Evolutionary conservation across 2,113 vertebrate genomes (phyloP).

Genomic region (Numenius arquata): DNA sequence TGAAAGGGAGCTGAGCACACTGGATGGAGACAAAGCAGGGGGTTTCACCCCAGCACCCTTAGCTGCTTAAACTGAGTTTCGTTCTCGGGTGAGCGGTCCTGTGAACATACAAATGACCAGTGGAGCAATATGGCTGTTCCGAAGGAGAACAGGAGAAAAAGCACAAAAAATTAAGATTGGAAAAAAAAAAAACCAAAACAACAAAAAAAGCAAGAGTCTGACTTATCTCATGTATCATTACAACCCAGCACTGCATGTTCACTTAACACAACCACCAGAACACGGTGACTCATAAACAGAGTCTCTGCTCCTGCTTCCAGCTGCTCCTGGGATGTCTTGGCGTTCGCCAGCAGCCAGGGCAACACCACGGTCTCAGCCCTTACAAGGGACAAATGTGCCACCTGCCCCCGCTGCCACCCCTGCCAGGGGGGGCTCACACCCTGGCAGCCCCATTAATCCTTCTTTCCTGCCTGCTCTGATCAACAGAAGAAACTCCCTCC

Average conservation of each 20-base stretch:
- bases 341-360: not conserved
- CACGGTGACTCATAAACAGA: not conserved
- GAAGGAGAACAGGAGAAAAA: not conserved
- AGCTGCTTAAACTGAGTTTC: not conserved
- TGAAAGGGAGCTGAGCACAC: not conserved
- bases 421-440: fast-evolving
- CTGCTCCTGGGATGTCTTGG: not conserved
- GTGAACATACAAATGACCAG: not conserved
- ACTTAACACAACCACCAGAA: not conserved
- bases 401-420: not conserved
- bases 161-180: not conserved
- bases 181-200: not conserved
- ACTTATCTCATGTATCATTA: not conserved
- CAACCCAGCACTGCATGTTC: not conserved
- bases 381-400: not conserved
- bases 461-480: not conserved
- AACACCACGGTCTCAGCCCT: not conserved
- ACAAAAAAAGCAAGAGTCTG: not conserved
- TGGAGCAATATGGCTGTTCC: not conserved
- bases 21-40: not conserved
- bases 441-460: not conserved
- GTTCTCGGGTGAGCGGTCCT: not conserved
- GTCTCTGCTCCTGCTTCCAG: not conserved
- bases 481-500: not conserved
- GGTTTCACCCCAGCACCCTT: not conserved